Evolutionary conservation across 2,888 invertebrate genomes (phyloP), one percentile per base, ranked within the genome.

Genomic region (Altica lythri): DNA sequence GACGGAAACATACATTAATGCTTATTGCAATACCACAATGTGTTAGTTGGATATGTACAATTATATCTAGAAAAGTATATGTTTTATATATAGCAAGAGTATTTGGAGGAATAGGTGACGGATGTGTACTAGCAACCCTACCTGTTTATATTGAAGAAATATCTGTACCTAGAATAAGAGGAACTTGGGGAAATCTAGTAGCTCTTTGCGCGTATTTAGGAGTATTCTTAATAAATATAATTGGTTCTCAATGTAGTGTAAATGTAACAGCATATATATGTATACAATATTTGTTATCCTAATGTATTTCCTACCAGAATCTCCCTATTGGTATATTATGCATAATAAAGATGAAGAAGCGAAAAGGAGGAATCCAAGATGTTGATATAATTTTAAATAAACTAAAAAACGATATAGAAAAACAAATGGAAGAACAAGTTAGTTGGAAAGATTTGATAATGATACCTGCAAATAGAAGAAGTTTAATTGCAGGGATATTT

Each of bases 241-340:
- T 83, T 60, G 84, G 83, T 18, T 52, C 51, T 29, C 51, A 52
- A 10, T 37, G 19, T 13, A 72, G 78, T 56, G 79, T 83, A 73
- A 68, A 70, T 58, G 73, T 72, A 17, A 75, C 83, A 57, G 83
- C 82, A 49, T 75, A 76, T 48, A 78, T 83, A 69, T 84, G 83
- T 68, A 74, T 83, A 62, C 70, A 32, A 63, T 82, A 25, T 82
- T 84, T 66, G 72, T 84, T 17, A 45, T 82, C 10, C 74, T 79
- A 13, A 82, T 86, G 71, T 9, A 72, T 34, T 82, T 81, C 67
- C 77, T 86, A 68, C 87, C 87, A 9, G 88, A 88, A 76, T 61
- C 66, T 8, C 72, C 71, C 0, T 72, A 71, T 50, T 70, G 56
- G 51, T 62, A 59, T 10, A 25, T 68, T 5, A 67, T 66, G 64